These are phyloP conservation scores for Bagarius yarrelli DNA, from an alignment of 2,113 vertebrate genomes.

Conservation along the genomic window DNA sequence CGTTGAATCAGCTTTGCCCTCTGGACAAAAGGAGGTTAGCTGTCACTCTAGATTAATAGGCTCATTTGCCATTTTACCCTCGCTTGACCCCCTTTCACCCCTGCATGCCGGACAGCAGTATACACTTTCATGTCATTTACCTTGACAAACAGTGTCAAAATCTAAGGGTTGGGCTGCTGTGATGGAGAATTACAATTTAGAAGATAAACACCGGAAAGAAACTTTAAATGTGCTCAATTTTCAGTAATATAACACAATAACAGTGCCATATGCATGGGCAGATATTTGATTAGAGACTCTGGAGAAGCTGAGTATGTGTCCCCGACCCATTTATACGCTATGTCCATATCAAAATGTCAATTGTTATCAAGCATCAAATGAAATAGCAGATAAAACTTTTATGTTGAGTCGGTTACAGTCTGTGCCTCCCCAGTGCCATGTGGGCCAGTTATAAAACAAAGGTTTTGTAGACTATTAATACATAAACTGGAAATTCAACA, in stretches of 20 bases:
- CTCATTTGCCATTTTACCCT: constrained; percentile 67
- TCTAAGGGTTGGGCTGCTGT: constrained; percentile 3
- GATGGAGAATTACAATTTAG: not conserved
- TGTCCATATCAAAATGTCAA: not conserved
- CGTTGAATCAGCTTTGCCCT: constrained; percentile 47
- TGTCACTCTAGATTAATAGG: constrained; percentile 67
- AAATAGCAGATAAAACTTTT: too few relatives aligned
- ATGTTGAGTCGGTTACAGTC: too few relatives aligned
- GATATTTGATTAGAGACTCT: not conserved
- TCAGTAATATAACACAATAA: not conserved
- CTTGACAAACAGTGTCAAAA: constrained; percentile 33
- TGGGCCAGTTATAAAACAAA: too few relatives aligned
- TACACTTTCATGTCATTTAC: constrained; percentile 36
- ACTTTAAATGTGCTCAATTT: too few relatives aligned
- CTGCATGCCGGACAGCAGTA: constrained; percentile 32
- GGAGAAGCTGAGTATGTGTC: not conserved
- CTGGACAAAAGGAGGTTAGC: constrained; percentile 59
- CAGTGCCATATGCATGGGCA: not conserved
- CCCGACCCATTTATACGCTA: not conserved
- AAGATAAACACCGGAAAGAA: not conserved
- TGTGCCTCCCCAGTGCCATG: too few relatives aligned
- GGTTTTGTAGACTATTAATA: too few relatives aligned
- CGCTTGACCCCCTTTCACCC: constrained; percentile 43
- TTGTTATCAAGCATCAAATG: not conserved
- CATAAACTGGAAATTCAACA: too few relatives aligned